Percentiles rank a stretch among this genome's conserved stretches.
Conservation (phyloP, 1,140 invertebrate species). For the Lepidurus apus region DNA sequence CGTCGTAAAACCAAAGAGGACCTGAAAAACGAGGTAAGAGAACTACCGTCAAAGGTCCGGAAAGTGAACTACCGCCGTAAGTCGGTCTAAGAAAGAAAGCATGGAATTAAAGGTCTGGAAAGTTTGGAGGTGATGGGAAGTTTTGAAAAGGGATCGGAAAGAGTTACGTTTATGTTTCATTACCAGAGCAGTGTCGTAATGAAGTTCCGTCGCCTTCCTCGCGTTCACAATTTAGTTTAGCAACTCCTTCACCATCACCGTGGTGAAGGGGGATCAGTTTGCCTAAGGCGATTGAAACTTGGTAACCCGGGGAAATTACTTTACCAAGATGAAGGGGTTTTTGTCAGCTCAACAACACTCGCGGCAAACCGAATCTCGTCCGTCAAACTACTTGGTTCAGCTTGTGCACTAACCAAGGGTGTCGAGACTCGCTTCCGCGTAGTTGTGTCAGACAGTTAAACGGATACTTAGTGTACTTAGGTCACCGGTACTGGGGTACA, state of each 20-base stretch:
- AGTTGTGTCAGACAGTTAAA: too few species aligned
- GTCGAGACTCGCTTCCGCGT: too few species aligned
- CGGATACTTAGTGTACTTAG: too few species aligned
- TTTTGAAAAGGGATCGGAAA: background rate
- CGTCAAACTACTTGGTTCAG: too few species aligned
- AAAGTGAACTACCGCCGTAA: background rate
- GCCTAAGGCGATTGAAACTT: background rate
- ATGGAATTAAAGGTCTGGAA: background rate
- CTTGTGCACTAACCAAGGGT: too few species aligned
- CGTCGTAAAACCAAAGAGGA: constrained; percentile 62
- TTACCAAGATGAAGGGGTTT: constrained; percentile 3
- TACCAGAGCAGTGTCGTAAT: background rate
- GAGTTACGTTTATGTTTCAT: constrained; percentile 2
- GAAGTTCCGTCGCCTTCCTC: background rate
- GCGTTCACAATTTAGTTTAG: background rate
- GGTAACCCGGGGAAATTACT: background rate
- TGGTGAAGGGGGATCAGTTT: background rate
- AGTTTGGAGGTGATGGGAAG: background rate
- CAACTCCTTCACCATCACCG: background rate
- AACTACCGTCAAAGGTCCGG: background rate
- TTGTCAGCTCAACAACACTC: background rate
- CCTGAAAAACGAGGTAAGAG: constrained; percentile 64
- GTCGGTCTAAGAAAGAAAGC: background rate
- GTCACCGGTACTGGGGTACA: too few species aligned
- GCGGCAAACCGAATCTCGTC: background rate